Conservation (phyloP, 2,113 vertebrate genomes). For the Uropsilus gracilis region DNA sequence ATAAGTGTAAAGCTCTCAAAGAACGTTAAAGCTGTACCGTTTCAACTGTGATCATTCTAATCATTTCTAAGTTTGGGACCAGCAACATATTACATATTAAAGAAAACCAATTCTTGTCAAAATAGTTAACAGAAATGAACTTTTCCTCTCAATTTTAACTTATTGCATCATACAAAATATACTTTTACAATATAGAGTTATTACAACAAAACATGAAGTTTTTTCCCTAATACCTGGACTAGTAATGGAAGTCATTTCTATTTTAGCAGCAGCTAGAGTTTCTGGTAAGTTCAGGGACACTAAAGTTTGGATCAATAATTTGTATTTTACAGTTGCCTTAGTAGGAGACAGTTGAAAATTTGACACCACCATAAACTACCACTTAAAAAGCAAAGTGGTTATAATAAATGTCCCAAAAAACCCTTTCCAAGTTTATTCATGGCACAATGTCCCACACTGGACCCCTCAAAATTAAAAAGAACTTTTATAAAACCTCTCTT, state of each 20-base stretch:
- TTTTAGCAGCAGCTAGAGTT: slow-evolving; percentile 1
- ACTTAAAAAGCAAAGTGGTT: slow-evolving; percentile 27
- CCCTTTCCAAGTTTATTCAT: background rate
- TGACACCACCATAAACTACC: background rate
- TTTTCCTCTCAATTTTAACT: slow-evolving; percentile 33
- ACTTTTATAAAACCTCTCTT: background rate
- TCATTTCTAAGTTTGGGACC: background rate
- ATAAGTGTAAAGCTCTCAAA: slow-evolving; percentile 23
- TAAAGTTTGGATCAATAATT: slow-evolving; percentile 23
- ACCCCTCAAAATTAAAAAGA: background rate
- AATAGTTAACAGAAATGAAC: background rate
- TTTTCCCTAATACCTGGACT: slow-evolving; percentile 17
- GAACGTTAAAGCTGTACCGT: background rate
- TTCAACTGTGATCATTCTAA: background rate
- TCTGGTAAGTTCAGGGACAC: background rate
- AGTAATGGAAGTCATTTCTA: background rate
- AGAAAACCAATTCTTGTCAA: background rate
- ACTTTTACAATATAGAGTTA: background rate
- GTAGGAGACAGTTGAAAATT: background rate
- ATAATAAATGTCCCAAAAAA: background rate
- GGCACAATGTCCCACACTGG: background rate
- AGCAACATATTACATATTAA: background rate
- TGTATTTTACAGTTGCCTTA: background rate
- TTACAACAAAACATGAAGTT: background rate
- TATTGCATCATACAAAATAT: slow-evolving; percentile 47